Base-by-base conservation (phyloP, 2,113 vertebrate genomes). In the Megalops atlanticus region DNA sequence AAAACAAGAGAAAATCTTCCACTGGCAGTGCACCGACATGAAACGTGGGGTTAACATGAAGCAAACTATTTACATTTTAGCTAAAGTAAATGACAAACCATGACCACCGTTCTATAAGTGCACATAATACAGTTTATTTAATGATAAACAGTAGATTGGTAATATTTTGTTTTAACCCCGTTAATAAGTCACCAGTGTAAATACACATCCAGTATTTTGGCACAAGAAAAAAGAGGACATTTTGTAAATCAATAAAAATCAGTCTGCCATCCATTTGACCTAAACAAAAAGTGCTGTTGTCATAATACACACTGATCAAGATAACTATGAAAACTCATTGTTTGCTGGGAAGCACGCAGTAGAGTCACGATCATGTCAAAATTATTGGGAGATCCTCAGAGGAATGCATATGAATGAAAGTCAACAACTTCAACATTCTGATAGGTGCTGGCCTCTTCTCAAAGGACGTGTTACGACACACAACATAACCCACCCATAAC, bases 381-480 rank as follows among this genome's bases (percentile, higher is more conserved):
- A n/a, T n/a, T n/a, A n/a, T n/a, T n/a, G n/a, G n/a, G n/a, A n/a
- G n/a, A n/a, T n/a, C n/a, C n/a, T n/a, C n/a, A n/a, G n/a, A n/a
- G n/a, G n/a, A n/a, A n/a, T n/a, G 54, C 83, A 54, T 94, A 94
- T 64, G n/a, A n/a, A 92, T 92, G 27, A 93, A 93, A 81, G 92
- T 91, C 83, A 94, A 24, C 70, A 94, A 86, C 82, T 91, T 94
- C 0, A 91, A 89, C 93, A 94, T 94, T 88, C 86, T 84, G 35
- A 92, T 87, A 10, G 93, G 91, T 11, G 85, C 58, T 6, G 85
- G 78, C 68, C 84, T 93, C 90, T 91, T 93, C 68, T 88, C 86
- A 79, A 58, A 80, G 3, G 85, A 73, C 76, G 91, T 94, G 87
- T 1, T 43, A 68, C 58, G 24, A 83, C 36, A 83, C 43, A 47